These are phyloP conservation scores for Tragulus kanchil DNA, from an alignment of 2,113 vertebrate genomes.

Conservation along the genomic window DNA sequence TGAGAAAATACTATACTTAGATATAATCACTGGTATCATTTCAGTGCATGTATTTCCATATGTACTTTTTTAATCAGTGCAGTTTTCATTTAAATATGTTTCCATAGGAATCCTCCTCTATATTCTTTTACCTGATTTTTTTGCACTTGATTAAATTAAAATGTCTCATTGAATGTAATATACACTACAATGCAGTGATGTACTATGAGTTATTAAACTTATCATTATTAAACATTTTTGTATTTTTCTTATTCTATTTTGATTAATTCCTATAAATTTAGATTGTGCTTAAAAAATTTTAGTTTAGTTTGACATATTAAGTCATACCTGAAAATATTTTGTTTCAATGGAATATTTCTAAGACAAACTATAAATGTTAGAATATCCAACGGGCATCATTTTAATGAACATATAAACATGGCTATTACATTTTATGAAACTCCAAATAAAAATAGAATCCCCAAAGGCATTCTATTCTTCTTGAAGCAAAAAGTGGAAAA, in stretches of 20 bases:
- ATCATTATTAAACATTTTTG: background rate
- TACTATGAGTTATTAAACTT: background rate
- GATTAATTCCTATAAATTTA: background rate
- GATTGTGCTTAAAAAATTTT: slow-evolving; percentile 5
- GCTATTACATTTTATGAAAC: slow-evolving; percentile 39
- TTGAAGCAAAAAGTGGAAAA: slow-evolving; percentile 44
- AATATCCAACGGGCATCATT: background rate
- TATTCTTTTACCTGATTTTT: background rate
- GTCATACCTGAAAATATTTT: background rate
- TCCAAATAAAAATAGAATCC: slow-evolving; percentile 49
- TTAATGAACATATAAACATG: slow-evolving; percentile 45
- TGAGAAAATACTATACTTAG: background rate
- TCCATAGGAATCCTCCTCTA: background rate
- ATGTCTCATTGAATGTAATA: background rate
- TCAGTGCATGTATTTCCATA: background rate
- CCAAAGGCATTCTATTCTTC: slow-evolving; percentile 7
- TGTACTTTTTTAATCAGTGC: background rate
- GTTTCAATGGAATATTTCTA: slow-evolving; percentile 9
- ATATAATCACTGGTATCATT: background rate
- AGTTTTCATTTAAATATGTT: background rate
- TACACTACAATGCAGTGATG: background rate
- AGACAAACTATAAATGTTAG: slow-evolving; percentile 15
- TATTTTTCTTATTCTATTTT: background rate
- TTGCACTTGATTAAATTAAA: background rate
- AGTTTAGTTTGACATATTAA: background rate